These are phyloP conservation scores for Calcarius lapponicus DNA, from an alignment of 2,797 vertebrate genomes.

Conservation along the genomic window DNA sequence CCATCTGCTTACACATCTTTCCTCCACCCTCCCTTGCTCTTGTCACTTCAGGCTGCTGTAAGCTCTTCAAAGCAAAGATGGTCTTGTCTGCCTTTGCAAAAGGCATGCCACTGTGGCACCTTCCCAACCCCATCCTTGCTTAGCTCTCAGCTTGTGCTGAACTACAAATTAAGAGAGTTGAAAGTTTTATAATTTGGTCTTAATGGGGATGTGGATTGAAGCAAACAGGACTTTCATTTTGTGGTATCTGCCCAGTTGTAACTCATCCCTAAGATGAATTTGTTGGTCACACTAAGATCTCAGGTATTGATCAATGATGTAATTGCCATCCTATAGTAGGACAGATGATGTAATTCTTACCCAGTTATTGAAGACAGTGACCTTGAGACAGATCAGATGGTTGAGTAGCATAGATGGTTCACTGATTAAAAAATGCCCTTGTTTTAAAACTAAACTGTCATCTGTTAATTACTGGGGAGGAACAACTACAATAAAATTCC, in stretches of 20 bases:
- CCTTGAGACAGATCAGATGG: slow-evolving; percentile 72
- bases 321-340: slow-evolving; percentile 76
- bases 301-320: slow-evolving; percentile 83
- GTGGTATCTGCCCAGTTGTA: slow-evolving; percentile 49
- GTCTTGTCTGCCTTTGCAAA: background rate
- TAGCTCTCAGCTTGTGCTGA: background rate
- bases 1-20: slow-evolving; percentile 63
- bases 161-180: background rate
- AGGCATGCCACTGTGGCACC: background rate
- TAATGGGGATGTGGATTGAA: slow-evolving; percentile 44
- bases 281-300: slow-evolving; percentile 73
- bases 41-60: slow-evolving; percentile 36
- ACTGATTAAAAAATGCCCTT: slow-evolving; percentile 47
- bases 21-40: background rate
- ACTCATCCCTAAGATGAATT: slow-evolving; percentile 72
- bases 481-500: background rate
- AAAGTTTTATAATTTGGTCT: background rate
- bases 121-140: background rate
- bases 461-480: slow-evolving; percentile 31
- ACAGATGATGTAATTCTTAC: slow-evolving; percentile 85
- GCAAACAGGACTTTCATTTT: slow-evolving; percentile 45
- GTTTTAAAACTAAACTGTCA: slow-evolving; percentile 45
- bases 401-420: slow-evolving; percentile 46
- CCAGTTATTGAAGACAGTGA: slow-evolving; percentile 66
- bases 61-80: slow-evolving; percentile 18